Evolutionary conservation across 2,888 invertebrate genomes (phyloP).

Genomic region (Heterodera filipjevi): DNA sequence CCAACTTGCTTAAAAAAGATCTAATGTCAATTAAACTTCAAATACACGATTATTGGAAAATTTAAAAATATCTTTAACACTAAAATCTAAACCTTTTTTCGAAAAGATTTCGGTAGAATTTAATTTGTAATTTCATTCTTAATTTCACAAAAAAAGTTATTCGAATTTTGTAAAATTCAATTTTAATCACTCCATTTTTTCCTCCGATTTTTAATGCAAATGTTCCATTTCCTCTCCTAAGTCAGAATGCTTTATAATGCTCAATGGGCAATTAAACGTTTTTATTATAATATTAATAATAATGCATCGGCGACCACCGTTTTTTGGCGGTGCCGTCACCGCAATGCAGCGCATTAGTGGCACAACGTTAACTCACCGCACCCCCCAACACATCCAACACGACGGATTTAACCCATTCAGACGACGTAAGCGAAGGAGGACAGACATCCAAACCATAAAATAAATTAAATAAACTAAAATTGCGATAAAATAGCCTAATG

Average conservation of each 20-base stretch:
- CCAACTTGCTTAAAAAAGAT: too few relatives aligned
- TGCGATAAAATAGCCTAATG: too few relatives aligned
- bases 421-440: neutral
- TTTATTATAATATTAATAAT: neutral
- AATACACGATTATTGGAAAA: too few relatives aligned
- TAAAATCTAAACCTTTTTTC: too few relatives aligned
- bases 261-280: neutral
- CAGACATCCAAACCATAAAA: neutral
- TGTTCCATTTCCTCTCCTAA: neutral
- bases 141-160: too few relatives aligned
- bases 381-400: neutral
- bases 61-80: too few relatives aligned
- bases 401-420: neutral
- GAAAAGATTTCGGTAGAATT: too few relatives aligned
- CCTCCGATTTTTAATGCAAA: neutral
- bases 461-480: neutral
- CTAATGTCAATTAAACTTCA: too few relatives aligned
- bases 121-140: too few relatives aligned
- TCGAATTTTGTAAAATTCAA: too few relatives aligned
- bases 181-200: too few relatives aligned
- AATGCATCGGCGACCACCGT: neutral
- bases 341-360: neutral
- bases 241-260: neutral
- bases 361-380: neutral
- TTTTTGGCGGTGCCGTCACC: neutral